These are phyloP conservation scores for Liparis tanakae DNA, from an alignment of 2,797 vertebrate genomes.

Conservation along the genomic window DNA sequence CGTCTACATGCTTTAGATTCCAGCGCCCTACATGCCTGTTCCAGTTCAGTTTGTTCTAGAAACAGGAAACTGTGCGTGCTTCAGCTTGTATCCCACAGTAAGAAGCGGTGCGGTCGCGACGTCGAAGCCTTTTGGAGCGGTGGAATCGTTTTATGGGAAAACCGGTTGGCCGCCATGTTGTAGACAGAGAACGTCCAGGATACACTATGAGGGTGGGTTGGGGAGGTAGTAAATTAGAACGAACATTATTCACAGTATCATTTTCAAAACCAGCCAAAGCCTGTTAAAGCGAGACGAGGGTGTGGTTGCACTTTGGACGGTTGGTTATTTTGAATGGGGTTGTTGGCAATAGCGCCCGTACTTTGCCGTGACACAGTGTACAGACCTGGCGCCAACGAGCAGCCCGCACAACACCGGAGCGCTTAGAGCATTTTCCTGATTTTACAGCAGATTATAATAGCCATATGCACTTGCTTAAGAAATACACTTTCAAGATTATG, in stretches of 20 bases:
- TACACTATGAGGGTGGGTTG: constrained; percentile 63
- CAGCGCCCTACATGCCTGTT: constrained; percentile 70
- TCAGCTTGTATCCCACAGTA: constrained; percentile 72
- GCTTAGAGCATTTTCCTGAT: constrained; percentile 77
- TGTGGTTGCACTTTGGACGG: constrained; percentile 72
- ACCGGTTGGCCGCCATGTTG: constrained; percentile 62
- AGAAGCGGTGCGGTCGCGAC: constrained; percentile 67
- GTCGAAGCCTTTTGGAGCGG: constrained; percentile 65
- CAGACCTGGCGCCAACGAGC: constrained; percentile 74
- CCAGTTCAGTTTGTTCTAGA: constrained; percentile 71
- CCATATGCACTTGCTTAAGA: constrained; percentile 83
- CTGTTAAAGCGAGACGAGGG: constrained; percentile 70
- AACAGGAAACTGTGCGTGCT: constrained; percentile 66
- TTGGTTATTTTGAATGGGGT: constrained; percentile 66
- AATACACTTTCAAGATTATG: constrained; percentile 78
- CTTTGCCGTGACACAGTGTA: constrained; percentile 72
- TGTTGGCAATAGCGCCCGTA: constrained; percentile 71
- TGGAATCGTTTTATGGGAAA: constrained; percentile 50
- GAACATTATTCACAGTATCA: constrained; percentile 70
- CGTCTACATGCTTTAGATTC: constrained; percentile 71
- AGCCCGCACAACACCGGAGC: constrained; percentile 80
- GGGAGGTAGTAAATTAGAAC: constrained; percentile 71
- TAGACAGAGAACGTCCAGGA: constrained; percentile 57
- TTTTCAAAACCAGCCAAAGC: constrained; percentile 78
- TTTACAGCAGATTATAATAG: constrained; percentile 81